Evolutionary conservation across 2,888 invertebrate species (phyloP), one percentile per base, ranked within the genome.

Genomic region (Andrena flavipes): DNA sequence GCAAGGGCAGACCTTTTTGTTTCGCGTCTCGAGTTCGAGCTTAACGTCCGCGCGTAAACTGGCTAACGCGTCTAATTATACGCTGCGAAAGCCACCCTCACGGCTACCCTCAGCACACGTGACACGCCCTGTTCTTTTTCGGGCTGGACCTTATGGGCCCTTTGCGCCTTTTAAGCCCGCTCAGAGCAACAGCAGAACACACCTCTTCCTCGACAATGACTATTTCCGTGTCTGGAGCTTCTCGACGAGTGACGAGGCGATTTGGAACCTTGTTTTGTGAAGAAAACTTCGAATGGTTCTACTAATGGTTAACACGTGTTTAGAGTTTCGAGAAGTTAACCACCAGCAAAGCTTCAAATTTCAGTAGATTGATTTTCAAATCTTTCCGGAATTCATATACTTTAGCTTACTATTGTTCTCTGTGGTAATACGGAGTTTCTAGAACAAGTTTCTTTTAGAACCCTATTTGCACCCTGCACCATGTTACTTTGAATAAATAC

Each of bases 21-120:
- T 70, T 63, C 56, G 70, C 75, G 80, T 81, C 81, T 86, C 80
- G 75, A 78, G 84, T 82, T 85, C 76, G 82, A 88, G 80, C 87
- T 90, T 90, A 90, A 90, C 85, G 89, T 86, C 84, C 81, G 84
- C 80, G 69, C 84, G 86, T 89, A 90, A 91, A 90, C 87, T 88
- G 86, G 88, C 84, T 86, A 87, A 90, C 90, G 89, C 89, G 89
- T 89, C 90, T 90, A 90, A 90, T 90, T 89, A 89, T 84, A 87
- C 84, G 80, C 76, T 76, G 86, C 87, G 84, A 83, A 86, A 84
- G 86, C 72, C 74, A 67, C 70, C 70, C 35, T 63, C 49, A 10
- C 10, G n/a, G 49, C 26, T 42, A 42, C 20, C 35, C 23, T 51
- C 23, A 23, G 67, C 29, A 23, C 59, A 69, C 59, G 69, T 26